phyloP scores from a whole-genome alignment of 1,140 invertebrate genomes.

The Leguminivora glycinivorella region DNA sequence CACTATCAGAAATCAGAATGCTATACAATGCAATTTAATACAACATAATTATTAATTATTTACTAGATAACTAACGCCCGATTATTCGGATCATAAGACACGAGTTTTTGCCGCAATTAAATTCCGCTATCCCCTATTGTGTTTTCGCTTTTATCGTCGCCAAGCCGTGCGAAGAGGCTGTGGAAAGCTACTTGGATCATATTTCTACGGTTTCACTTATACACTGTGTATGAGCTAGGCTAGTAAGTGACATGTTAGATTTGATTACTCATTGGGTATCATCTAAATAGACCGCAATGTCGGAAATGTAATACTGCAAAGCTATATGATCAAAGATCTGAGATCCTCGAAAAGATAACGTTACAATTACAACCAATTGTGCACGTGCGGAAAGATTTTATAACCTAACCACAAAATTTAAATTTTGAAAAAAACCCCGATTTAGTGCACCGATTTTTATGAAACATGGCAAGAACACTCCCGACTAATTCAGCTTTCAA shows the following conservation, averaged over 20 bases:
- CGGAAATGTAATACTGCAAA: background rate
- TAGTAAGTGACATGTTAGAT: background rate
- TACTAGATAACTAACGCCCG: background rate
- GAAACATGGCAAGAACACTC: no score
- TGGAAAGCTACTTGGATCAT: constrained; percentile 42
- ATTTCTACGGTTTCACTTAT: constrained; percentile 31
- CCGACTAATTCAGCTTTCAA: no score
- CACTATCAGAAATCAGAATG: no score
- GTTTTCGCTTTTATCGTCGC: constrained; percentile 41
- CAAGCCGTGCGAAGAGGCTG: constrained; percentile 44
- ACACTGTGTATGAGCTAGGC: constrained; percentile 26
- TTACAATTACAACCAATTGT: background rate
- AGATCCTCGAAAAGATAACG: background rate
- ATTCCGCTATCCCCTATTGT: constrained; percentile 31
- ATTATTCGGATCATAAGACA: constrained; percentile 27
- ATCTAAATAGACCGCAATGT: background rate
- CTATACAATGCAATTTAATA: no score
- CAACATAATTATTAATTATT: background rate
- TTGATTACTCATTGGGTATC: background rate
- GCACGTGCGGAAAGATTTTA: no score
- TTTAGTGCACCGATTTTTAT: no score
- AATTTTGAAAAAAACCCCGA: no score
- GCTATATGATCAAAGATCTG: background rate
- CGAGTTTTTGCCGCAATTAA: constrained; percentile 32
- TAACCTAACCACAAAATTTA: no score